Conservation (phyloP, 2,113 vertebrate species). For the Sciurus niger region DNA sequence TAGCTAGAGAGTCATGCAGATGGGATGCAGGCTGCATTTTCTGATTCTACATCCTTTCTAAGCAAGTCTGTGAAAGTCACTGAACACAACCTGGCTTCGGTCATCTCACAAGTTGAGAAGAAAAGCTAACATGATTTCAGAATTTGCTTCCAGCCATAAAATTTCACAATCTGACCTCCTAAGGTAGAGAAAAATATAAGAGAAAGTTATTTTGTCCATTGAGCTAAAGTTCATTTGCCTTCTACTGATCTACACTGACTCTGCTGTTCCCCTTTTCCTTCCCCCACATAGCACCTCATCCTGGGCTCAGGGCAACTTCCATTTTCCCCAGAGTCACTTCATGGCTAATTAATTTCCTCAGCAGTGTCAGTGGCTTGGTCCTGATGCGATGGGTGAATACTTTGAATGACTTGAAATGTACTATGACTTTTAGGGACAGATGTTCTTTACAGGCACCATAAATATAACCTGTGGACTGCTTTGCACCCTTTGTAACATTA, state of each 20-base stretch:
- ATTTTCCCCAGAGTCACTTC: background rate
- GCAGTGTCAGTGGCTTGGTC: background rate
- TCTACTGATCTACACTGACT: background rate
- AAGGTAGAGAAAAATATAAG: background rate
- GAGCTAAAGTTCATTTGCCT: background rate
- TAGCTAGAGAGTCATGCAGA: background rate
- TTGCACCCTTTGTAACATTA: background rate
- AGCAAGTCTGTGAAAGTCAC: background rate
- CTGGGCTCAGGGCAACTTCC: background rate
- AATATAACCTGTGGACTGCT: background rate
- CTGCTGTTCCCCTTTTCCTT: background rate
- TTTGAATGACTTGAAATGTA: background rate
- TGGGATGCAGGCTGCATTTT: background rate
- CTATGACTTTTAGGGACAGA: background rate
- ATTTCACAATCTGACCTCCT: background rate
- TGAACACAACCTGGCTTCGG: background rate
- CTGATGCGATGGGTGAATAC: background rate
- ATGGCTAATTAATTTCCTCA: background rate
- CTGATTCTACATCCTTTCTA: background rate
- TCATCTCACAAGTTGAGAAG: background rate
- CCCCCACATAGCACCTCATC: background rate
- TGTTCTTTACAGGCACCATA: slow-evolving; percentile 8
- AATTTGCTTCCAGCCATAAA: background rate
- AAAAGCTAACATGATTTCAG: background rate
- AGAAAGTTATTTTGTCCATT: background rate